Percentiles rank a stretch among this genome's conserved stretches.
Conservation (phyloP, 2,797 vertebrate species). For the Benthosema pterotum region DNA sequence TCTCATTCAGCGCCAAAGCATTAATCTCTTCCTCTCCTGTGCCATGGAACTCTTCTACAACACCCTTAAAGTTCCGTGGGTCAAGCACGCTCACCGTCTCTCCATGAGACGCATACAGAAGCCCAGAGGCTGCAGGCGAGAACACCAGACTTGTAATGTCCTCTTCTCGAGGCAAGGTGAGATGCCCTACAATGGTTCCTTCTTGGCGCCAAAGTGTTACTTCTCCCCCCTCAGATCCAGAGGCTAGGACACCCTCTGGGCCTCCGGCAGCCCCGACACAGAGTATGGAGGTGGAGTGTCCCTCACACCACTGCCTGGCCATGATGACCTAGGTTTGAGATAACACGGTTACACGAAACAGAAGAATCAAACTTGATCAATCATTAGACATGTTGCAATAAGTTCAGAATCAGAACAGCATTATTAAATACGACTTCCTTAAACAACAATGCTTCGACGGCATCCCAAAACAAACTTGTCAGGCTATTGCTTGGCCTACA, state of each 20-base stretch:
- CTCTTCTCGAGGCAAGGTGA: slow-evolving; percentile 70
- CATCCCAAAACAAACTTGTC: too few species aligned
- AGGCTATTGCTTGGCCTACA: too few species aligned
- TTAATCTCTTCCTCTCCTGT: slow-evolving; percentile 95
- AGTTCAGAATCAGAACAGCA: too few species aligned
- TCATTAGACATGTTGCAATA: too few species aligned
- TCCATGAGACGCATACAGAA: slow-evolving; percentile 86
- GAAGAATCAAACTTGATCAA: not conserved
- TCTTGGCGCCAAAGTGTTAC: slow-evolving; percentile 86
- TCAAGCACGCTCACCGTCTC: slow-evolving; percentile 86
- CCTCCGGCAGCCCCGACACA: slow-evolving; percentile 80
- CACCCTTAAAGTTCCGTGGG: slow-evolving; percentile 79
- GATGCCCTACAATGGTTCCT: slow-evolving; percentile 68
- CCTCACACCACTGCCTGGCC: slow-evolving; percentile 85
- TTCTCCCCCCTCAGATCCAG: slow-evolving; percentile 88
- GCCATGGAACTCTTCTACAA: slow-evolving; percentile 72
- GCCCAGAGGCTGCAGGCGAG: slow-evolving; percentile 68
- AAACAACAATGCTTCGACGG: too few species aligned
- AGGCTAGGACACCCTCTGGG: slow-evolving; percentile 83
- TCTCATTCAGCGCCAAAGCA: slow-evolving; percentile 85
- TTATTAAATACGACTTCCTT: too few species aligned
- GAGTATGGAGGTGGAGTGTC: slow-evolving; percentile 84
- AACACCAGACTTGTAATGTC: slow-evolving; percentile 86
- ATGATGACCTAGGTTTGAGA: slow-evolving; percentile 65
- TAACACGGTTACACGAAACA: not conserved